These are phyloP conservation scores for Rhamnusium bicolor DNA, from an alignment of 2,888 invertebrate species.

Conservation along the genomic window DNA sequence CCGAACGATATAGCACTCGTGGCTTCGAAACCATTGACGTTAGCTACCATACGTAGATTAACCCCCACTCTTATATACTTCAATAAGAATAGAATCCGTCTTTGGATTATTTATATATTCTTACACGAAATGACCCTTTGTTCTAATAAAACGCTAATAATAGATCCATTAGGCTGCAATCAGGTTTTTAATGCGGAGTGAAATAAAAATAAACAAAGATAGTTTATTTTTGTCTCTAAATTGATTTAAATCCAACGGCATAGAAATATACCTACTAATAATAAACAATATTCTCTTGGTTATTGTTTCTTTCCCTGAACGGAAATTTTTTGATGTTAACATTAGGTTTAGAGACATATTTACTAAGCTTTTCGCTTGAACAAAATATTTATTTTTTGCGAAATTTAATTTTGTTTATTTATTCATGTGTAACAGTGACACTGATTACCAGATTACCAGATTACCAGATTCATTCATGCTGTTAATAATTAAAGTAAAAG, in stretches of 20 bases:
- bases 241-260: background rate
- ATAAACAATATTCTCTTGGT: background rate
- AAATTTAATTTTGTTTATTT: background rate
- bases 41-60: slow-evolving; percentile 45
- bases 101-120: slow-evolving; percentile 19
- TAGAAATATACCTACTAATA: background rate
- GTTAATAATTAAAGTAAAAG: background rate
- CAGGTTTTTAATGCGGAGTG: background rate
- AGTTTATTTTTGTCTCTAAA: background rate
- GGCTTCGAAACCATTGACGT: slow-evolving; percentile 54
- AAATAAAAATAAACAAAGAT: background rate
- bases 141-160: slow-evolving; percentile 1
- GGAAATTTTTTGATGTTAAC: background rate
- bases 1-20: slow-evolving; percentile 45
- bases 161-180: background rate
- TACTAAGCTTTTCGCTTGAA: background rate
- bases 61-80: slow-evolving; percentile 28
- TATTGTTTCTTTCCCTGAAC: background rate
- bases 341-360: background rate
- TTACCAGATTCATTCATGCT: background rate
- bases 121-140: slow-evolving; percentile 22
- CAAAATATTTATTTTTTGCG: background rate
- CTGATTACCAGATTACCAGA: too few relatives aligned
- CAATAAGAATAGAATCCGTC: slow-evolving; percentile 25
- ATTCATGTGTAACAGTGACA: background rate